These are phyloP conservation scores for Echinops telfairi DNA, from an alignment of 2,113 vertebrate genomes.

Conservation along the genomic window DNA sequence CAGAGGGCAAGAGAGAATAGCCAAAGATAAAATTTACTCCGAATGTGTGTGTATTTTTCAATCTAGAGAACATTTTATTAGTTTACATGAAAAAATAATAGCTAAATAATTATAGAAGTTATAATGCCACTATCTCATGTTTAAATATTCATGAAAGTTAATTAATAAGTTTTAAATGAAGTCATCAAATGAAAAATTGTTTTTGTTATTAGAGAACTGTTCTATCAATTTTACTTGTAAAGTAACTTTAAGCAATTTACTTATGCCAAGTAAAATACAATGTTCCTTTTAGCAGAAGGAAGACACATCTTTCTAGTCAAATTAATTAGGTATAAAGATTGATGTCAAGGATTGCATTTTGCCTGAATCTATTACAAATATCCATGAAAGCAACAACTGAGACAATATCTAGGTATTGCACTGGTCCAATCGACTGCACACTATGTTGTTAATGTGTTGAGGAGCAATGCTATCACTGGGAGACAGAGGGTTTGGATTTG, in stretches of 20 bases:
- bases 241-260: background rate
- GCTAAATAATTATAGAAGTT: conserved; percentile 57
- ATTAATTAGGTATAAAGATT: background rate
- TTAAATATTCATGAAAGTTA: conserved; percentile 29
- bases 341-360: too few relatives aligned
- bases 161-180: background rate
- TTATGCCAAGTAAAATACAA: background rate
- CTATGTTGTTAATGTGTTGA: too few relatives aligned
- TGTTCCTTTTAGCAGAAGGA: background rate
- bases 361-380: too few relatives aligned
- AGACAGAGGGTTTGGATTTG: too few relatives aligned
- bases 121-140: conserved; percentile 78
- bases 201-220: background rate
- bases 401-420: too few relatives aligned
- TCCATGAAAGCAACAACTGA: too few relatives aligned
- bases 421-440: too few relatives aligned
- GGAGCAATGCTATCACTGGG: too few relatives aligned
- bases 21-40: background rate
- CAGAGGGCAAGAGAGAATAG: background rate
- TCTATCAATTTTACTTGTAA: background rate
- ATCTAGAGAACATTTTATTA: background rate
- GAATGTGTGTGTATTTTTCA: background rate
- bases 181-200: background rate
- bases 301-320: background rate
- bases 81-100: background rate